Percentiles rank a stretch among this genome's conserved stretches.
Evolutionary conservation across 2,113 vertebrate species (phyloP).

Genomic region (western clawed frog (Xenopus tropicalis)): DNA sequence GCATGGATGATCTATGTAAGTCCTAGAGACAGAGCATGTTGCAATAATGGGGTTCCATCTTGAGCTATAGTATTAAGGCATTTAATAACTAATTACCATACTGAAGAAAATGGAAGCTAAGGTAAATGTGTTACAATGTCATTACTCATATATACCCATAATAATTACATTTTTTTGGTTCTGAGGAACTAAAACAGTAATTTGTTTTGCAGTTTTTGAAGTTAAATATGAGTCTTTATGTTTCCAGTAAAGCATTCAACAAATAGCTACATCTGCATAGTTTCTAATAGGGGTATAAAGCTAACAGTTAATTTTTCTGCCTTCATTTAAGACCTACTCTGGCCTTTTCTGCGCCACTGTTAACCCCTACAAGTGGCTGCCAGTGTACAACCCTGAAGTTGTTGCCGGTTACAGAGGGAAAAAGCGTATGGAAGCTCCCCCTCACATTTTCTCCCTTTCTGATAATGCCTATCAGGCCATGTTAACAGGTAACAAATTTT

Average conservation of each 20-base stretch:
- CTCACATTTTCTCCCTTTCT: conserved; percentile 84
- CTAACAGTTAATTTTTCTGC: too few relatives aligned
- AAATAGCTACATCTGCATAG: too few relatives aligned
- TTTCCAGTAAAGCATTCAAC: neutral
- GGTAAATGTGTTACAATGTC: too few relatives aligned
- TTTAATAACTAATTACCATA: too few relatives aligned
- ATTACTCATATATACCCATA: too few relatives aligned
- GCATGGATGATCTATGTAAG: conserved; percentile 76
- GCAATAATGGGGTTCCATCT: too few relatives aligned
- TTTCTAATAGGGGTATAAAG: neutral
- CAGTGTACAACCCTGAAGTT: conserved; percentile 65
- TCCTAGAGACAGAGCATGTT: neutral
- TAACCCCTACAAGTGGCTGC: conserved; percentile 80
- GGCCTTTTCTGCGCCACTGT: conserved; percentile 70
- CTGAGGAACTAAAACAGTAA: too few relatives aligned
- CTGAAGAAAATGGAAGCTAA: too few relatives aligned
- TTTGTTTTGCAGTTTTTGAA: too few relatives aligned
- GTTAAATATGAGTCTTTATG: too few relatives aligned
- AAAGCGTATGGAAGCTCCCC: conserved; percentile 73
- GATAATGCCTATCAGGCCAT: conserved; percentile 78
- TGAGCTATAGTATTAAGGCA: too few relatives aligned
- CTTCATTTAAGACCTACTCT: conserved; percentile 59
- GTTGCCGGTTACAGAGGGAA: conserved; percentile 59
- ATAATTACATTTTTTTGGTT: too few relatives aligned
- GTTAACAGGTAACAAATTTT: conserved; percentile 67